Evolutionary conservation across 2,888 invertebrate species (phyloP), one percentile per base, ranked within the genome.

Genomic region (Dicyrtoma fusca): DNA sequence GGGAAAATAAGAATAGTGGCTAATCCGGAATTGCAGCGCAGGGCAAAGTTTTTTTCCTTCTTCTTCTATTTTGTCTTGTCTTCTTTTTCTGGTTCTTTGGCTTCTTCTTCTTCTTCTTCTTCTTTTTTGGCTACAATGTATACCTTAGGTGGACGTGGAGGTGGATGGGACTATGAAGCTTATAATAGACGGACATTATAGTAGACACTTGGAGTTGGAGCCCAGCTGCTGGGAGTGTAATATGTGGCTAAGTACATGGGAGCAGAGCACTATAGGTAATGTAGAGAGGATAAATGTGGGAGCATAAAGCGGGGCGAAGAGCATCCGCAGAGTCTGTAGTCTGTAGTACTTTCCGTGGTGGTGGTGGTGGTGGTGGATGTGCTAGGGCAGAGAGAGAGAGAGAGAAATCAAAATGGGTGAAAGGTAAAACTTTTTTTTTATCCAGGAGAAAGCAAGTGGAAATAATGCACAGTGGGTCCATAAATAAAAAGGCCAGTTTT

Each of bases 391-490:
- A 42, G 71, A 26, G 23, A 49, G 34, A 65, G 70, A 53, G 51
- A 57, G 73, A 72, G 75, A 73, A 73, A 75, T 75, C 71, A 74
- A 74, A 73, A 73, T 73, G 74, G 73, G 73, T 72, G 73, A 75
- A 75, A 75, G 75, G 74, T 75, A 74, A 68, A 71, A 74, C 69
- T 75, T 75, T 75, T 72, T 74, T 72, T 74, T 74, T 74, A 72
- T 70, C 53, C 57, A 61, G 61, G 74, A 74, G 74, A 74, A 72
- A 74, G 73, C 66, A 70, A 74, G 63, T 65, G 74, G 77, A 74
- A 77, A 77, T 77, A 77, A 75, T 77, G 74, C 75, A 74, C 75
- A 75, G 65, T 74, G 77, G 75, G 77, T 77, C 77, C 77, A 77
- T 77, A 77, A 77, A 77, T 77, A 77, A 75, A 76, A 77, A 68